These are phyloP conservation scores for Meliscaeva auricollis DNA, from an alignment of 2,888 invertebrate species.

Conservation along the genomic window DNA sequence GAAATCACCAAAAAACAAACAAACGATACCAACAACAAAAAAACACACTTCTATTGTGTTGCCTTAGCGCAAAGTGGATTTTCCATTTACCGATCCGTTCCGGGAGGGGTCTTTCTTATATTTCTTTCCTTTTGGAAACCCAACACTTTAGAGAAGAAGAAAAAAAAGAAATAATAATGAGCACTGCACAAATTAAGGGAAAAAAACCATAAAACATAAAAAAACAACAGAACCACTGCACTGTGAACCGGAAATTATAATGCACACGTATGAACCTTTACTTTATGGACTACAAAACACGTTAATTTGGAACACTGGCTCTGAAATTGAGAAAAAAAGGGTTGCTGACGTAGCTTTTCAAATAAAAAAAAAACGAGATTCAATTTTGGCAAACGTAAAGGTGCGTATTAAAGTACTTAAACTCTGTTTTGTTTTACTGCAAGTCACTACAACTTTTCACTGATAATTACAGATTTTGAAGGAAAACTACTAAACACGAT, in stretches of 20 bases:
- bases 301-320: slow-evolving; percentile 38
- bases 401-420: slow-evolving; percentile 1
- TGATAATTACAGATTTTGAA: neutral
- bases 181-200: slow-evolving; percentile 31
- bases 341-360: slow-evolving; percentile 17
- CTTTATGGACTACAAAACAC: slow-evolving; percentile 35
- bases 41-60: slow-evolving; percentile 17
- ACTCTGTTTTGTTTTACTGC: neutral
- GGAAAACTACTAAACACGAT: neutral
- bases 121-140: slow-evolving; percentile 41
- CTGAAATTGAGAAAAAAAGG: slow-evolving; percentile 15
- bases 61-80: slow-evolving; percentile 44
- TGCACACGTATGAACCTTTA: slow-evolving; percentile 46
- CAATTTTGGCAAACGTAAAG: slow-evolving; percentile 15
- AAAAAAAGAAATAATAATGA: slow-evolving; percentile 27
- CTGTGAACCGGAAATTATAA: slow-evolving; percentile 59
- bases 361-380: neutral
- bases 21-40: slow-evolving; percentile 30
- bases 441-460: neutral
- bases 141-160: slow-evolving; percentile 22
- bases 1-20: slow-evolving; percentile 19
- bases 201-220: slow-evolving; percentile 30
- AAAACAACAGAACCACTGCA: slow-evolving; percentile 36
- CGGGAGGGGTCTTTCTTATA: slow-evolving; percentile 26
- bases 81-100: slow-evolving; percentile 38